Base-by-base conservation (phyloP, 2,113 vertebrate genomes). In the Arenaria interpres region DNA sequence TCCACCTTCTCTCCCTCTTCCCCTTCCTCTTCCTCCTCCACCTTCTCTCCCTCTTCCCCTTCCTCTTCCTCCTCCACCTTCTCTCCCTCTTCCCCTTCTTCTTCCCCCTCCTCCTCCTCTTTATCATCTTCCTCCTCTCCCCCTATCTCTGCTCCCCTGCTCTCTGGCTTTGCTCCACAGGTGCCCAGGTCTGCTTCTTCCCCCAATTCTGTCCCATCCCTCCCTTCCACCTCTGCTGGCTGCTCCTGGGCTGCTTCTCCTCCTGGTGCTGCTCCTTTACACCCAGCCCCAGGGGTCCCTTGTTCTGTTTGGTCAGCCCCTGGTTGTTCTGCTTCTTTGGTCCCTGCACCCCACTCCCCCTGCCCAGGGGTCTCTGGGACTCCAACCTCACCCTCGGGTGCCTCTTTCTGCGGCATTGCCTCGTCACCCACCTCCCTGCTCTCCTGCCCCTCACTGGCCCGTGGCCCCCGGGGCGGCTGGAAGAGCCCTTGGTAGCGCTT, bases 401-500 rank as follows among this genome's bases (percentile, higher is more conserved):
- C 54, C n/a, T 41, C 45, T 41, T 81, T n/a, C 21, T 1, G 16
- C 16, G 7, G 20, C 30, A 5, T 33, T 1, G 0, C 27, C 27
- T 53, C 11, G 0, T 28, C 2, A 0, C 59, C 75, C 41, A 11
- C 17, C 17, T 84, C n/a, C 81, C 28, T 1, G 0, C 17, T 54
- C 77, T 63, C 19, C n/a, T 2, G 22, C 39, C 39, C 41, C 25
- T 56, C 7, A 2, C 17, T 32, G 39, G 10, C 69, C 56, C 1
- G 39, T 1, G 9, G 19, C 4, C 76, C 64, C 21, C 2, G 76
- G 27, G 73, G 33, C 0, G 50, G n/a, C 79, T 94, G 88, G 21
- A 99, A 98, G 63, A 98, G 98, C 51, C 98, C 98, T 97, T 98
- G 98, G 97, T 99, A 99, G 37, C 82, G 80, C 73, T 98, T 98